Evolutionary conservation across 2,113 vertebrate species (phyloP).

Genomic region (Mesitornis unicolor): DNA sequence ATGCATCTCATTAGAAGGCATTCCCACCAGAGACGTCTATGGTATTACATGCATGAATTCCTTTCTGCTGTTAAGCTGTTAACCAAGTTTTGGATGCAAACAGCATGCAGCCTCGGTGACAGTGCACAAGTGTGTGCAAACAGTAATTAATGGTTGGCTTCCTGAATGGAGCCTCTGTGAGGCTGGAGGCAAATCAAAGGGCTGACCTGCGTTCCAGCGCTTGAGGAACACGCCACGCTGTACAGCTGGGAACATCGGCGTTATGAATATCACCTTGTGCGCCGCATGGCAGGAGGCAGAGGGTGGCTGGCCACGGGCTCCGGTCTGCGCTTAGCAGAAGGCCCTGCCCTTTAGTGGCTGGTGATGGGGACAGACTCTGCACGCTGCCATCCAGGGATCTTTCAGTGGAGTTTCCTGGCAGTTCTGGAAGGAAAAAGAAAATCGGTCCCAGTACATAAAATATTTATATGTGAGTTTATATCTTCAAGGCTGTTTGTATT

Average conservation of each 20-base stretch:
- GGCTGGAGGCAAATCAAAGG: conserved; percentile 51
- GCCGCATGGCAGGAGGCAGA: background rate
- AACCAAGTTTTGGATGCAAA: conserved; percentile 40
- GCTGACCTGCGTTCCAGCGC: background rate
- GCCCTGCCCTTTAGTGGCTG: background rate
- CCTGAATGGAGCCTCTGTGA: conserved; percentile 64
- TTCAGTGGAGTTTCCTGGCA: conserved; percentile 59
- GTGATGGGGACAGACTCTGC: conserved; percentile 19
- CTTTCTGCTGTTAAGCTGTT: conserved; percentile 28
- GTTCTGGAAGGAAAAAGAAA: conserved; percentile 30
- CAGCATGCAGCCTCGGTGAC: background rate
- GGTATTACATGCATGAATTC: conserved; percentile 10
- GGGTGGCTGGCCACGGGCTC: conserved; percentile 21
- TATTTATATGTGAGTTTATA: conserved; percentile 23
- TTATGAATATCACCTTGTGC: conserved; percentile 53
- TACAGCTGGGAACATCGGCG: conserved; percentile 53
- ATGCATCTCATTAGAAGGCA: conserved; percentile 22
- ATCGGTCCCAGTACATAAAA: background rate
- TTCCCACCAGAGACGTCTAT: background rate
- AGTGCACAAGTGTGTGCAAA: conserved; percentile 40
- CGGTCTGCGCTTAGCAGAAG: conserved; percentile 5
- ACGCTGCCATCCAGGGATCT: background rate
- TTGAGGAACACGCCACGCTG: background rate
- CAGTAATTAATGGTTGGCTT: conserved; percentile 42
- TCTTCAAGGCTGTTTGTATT: background rate